phyloP scores from a whole-genome alignment of 2,113 vertebrate genomes.

The Pionites leucogaster region DNA sequence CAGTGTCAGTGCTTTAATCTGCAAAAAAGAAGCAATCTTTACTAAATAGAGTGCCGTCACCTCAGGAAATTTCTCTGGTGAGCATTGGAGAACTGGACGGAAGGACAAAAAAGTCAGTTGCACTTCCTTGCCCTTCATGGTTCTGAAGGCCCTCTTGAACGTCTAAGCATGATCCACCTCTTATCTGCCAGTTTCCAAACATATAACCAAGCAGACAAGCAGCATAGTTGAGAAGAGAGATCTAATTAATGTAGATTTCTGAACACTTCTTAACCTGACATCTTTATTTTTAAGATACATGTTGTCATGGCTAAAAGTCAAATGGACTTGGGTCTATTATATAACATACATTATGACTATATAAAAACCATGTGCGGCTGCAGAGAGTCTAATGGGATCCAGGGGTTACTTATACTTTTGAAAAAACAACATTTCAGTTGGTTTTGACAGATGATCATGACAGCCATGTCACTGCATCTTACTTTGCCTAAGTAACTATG shows the following conservation, averaged over 20 bases:
- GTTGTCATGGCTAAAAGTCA: neutral
- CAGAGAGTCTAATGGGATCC: neutral
- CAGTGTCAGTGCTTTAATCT: neutral
- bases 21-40: neutral
- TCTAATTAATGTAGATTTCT: neutral
- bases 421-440: neutral
- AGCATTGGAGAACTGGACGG: neutral
- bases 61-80: neutral
- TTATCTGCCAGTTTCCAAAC: neutral
- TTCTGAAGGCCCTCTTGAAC: neutral
- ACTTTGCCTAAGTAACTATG: neutral
- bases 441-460: neutral
- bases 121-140: neutral
- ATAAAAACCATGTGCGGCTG: neutral
- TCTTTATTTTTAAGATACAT: neutral
- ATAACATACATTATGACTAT: neutral
- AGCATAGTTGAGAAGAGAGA: neutral
- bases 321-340: neutral
- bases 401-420: neutral
- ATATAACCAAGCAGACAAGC: neutral
- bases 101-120: neutral
- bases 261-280: neutral
- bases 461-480: neutral
- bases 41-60: neutral
- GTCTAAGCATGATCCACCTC: neutral